A percentile compares a stretch with the other conserved stretches of the same genome.
phyloP scores from a whole-genome alignment of 2,113 vertebrate species.

The Actinemys pallida region DNA sequence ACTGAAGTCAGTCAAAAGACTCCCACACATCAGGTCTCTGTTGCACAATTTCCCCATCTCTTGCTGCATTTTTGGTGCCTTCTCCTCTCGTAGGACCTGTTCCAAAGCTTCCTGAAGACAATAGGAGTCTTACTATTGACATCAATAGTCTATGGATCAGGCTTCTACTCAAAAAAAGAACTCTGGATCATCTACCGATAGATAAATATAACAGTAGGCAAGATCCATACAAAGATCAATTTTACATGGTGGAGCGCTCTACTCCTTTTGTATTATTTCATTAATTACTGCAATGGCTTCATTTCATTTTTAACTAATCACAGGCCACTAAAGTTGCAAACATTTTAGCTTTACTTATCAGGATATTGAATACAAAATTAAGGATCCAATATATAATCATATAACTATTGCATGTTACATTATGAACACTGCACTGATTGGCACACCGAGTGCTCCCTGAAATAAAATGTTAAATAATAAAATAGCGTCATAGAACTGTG shows the following conservation, averaged over 20 bases:
- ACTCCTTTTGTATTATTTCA: background rate
- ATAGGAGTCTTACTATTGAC: background rate
- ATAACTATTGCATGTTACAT: conserved; percentile 47
- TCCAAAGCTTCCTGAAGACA: background rate
- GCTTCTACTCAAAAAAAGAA: conserved; percentile 12
- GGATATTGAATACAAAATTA: conserved; percentile 28
- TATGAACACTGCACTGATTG: conserved; percentile 49
- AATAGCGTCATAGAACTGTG: conserved; percentile 57
- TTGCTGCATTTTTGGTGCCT: background rate
- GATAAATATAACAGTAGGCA: background rate
- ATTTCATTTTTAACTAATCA: conserved; percentile 12
- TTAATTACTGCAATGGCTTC: background rate
- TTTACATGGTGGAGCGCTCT: background rate
- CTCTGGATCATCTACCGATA: conserved; percentile 37
- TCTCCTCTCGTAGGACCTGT: background rate
- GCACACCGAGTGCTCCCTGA: conserved; percentile 1
- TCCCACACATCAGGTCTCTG: background rate
- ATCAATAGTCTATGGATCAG: background rate
- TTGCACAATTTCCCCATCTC: background rate
- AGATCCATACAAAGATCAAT: conserved; percentile 19
- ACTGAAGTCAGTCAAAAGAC: background rate
- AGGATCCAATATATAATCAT: conserved; percentile 46
- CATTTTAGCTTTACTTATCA: conserved; percentile 63
- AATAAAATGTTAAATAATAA: conserved; percentile 50
- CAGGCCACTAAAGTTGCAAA: background rate